phyloP scores from a whole-genome alignment of 2,888 invertebrate species.

The Hermaeophaga mercurialis region DNA sequence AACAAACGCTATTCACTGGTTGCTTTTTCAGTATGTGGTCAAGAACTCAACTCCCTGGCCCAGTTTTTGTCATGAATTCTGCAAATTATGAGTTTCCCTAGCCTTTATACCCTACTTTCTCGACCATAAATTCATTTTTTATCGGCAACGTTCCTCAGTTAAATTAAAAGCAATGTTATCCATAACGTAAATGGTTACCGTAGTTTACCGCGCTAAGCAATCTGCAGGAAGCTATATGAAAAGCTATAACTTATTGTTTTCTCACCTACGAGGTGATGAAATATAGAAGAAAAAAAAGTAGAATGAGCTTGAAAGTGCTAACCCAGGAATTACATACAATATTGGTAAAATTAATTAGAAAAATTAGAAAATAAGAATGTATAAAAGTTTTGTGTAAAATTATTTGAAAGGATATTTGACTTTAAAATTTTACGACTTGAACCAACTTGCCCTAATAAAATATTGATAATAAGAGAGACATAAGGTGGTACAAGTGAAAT shows the following conservation, averaged over 20 bases:
- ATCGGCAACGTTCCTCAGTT: constrained; percentile 6
- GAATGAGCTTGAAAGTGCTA: neutral
- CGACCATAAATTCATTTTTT: constrained; percentile 15
- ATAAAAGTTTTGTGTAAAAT: too few relatives aligned
- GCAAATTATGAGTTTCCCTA: neutral
- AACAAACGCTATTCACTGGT: too few relatives aligned
- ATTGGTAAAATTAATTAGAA: too few relatives aligned
- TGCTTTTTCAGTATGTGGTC: too few relatives aligned
- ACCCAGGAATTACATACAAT: too few relatives aligned
- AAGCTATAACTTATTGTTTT: constrained; percentile 18
- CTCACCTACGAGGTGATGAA: constrained; percentile 11
- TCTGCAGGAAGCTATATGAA: constrained; percentile 15
- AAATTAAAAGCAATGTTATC: constrained; percentile 19
- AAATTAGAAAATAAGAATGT: too few relatives aligned
- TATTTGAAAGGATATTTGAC: too few relatives aligned
- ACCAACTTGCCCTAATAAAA: too few relatives aligned
- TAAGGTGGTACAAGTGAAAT: too few relatives aligned
- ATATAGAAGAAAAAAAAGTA: constrained; percentile 4
- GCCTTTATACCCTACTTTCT: constrained; percentile 2
- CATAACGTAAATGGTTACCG: neutral
- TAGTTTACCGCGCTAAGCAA: neutral
- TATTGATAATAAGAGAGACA: too few relatives aligned
- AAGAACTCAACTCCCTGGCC: neutral
- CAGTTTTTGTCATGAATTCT: neutral
- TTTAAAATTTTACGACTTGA: too few relatives aligned